These are phyloP conservation scores for Tragelaphus scriptus DNA, from an alignment of 2,113 vertebrate species.

Conservation along the genomic window DNA sequence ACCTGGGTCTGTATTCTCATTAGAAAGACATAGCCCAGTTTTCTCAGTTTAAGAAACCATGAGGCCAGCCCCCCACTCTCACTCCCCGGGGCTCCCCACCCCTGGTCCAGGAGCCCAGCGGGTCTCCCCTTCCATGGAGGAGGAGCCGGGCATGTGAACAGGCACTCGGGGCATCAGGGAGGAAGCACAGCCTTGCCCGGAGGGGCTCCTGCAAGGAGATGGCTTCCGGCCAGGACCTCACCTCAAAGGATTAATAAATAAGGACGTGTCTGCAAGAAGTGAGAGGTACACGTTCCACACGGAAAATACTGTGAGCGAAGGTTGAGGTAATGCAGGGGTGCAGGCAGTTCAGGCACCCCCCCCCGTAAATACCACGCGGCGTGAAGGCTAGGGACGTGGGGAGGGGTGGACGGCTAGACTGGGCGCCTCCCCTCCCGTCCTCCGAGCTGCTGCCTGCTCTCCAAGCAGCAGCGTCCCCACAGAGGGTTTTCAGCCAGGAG, in stretches of 20 bases:
- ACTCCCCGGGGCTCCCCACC: not conserved
- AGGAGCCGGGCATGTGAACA: accelerated
- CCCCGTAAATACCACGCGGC: accelerated
- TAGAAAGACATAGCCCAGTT: not conserved
- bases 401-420: not conserved
- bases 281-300: accelerated
- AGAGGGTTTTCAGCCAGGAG: not conserved
- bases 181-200: not conserved
- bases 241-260: not conserved
- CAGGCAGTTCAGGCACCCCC: accelerated
- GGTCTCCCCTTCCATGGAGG: accelerated
- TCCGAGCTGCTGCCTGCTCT: not conserved
- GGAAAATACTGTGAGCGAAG: accelerated
- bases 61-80: accelerated
- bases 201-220: not conserved
- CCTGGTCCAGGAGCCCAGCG: not conserved
- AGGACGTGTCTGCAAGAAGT: no score
- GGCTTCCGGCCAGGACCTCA: not conserved
- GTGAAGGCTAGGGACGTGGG: accelerated
- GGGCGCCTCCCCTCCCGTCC: not conserved
- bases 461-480: not conserved
- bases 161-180: accelerated
- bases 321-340: accelerated
- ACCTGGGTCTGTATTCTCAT: not conserved
- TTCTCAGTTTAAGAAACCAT: no score